A percentile compares a stretch with the other conserved stretches of the same genome.
These are phyloP conservation scores for Pipra filicauda DNA, from an alignment of 2,113 vertebrate genomes.

Conservation along the genomic window DNA sequence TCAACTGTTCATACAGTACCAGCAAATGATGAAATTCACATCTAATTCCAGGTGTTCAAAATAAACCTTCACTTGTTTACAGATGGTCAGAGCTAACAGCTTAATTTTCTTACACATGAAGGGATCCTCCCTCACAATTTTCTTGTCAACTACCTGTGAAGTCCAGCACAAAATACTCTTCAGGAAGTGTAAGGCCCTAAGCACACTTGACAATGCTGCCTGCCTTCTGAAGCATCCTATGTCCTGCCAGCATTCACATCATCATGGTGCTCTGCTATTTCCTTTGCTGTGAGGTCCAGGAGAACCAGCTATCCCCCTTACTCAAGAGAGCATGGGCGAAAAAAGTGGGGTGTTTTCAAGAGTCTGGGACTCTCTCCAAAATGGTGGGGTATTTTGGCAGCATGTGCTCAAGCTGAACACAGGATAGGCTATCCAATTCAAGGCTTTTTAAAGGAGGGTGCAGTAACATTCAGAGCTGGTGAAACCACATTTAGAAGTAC, in stretches of 20 bases:
- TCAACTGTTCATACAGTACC: neutral
- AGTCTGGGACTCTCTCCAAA: neutral
- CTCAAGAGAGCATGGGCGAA: neutral
- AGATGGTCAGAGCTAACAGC: neutral
- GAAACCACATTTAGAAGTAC: neutral
- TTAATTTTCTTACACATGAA: neutral
- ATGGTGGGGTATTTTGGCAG: neutral
- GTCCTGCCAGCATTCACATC: neutral
- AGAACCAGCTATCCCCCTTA: neutral
- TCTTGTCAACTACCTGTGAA: neutral
- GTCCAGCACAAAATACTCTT: neutral
- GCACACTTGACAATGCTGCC: neutral
- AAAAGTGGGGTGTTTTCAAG: rapidly evolving
- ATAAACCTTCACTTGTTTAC: neutral
- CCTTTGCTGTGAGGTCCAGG: neutral
- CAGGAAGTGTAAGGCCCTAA: neutral
- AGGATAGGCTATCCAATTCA: neutral
- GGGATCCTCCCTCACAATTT: neutral
- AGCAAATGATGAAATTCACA: neutral
- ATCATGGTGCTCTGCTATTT: neutral
- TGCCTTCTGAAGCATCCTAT: neutral
- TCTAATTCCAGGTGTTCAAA: neutral
- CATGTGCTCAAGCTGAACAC: neutral
- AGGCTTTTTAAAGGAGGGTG: neutral
- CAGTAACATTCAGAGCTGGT: neutral